Conservation (phyloP, 1,140 invertebrate species). For the Pseudomyrmex concolor region DNA sequence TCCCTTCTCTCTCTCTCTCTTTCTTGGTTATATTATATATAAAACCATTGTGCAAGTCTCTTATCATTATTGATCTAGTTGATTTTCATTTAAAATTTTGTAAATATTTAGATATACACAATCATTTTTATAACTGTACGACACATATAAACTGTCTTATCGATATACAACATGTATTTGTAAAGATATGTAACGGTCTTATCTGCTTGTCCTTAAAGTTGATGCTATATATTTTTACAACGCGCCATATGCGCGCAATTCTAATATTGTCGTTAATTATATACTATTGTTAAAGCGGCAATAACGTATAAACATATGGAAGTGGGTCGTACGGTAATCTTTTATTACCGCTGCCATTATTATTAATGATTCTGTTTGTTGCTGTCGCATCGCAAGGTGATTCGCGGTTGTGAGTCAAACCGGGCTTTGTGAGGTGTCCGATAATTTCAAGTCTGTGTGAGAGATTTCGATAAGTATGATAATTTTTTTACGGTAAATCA, state of each 20-base stretch:
- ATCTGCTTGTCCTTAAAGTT: constrained; percentile 39
- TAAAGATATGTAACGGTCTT: constrained; percentile 40
- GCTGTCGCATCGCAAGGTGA: constrained; percentile 30
- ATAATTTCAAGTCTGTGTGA: neutral
- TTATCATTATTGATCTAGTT: neutral
- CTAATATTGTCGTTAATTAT: constrained; percentile 60
- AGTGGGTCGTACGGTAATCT: constrained; percentile 59
- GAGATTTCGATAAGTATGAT: constrained; percentile 3
- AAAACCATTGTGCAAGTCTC: too few relatives aligned
- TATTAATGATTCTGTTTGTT: constrained; percentile 57
- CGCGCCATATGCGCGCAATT: constrained; percentile 18
- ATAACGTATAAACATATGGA: constrained; percentile 52
- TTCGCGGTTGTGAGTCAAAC: neutral
- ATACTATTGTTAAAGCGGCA: constrained; percentile 53
- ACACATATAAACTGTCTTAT: constrained; percentile 5
- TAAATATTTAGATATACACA: neutral
- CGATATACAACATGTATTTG: constrained; percentile 7
- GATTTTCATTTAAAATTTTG: constrained; percentile 8
- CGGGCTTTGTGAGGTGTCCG: neutral
- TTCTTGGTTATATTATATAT: too few relatives aligned
- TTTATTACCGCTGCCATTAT: constrained; percentile 56
- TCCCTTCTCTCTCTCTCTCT: too few relatives aligned
- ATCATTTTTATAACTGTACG: neutral
- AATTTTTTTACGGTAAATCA: constrained; percentile 1
- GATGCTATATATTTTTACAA: constrained; percentile 26